Evolutionary conservation across 2,888 invertebrate genomes (phyloP).

Genomic region (Sericinus montela): DNA sequence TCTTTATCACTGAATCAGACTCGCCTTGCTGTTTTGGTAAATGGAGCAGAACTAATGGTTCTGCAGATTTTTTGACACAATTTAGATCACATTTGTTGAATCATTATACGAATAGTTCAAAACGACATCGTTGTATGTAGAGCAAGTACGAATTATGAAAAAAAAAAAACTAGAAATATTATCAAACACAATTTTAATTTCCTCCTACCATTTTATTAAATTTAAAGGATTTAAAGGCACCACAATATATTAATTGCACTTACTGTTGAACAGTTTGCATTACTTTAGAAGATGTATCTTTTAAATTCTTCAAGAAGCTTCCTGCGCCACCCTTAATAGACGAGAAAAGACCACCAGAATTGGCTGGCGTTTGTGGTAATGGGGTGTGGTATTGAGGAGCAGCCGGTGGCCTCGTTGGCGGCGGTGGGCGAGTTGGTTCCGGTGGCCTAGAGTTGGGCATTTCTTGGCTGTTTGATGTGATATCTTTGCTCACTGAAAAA

Average conservation of each 20-base stretch:
- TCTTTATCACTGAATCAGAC: no score
- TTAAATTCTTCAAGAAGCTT: constrained; percentile 94
- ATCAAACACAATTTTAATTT: no score
- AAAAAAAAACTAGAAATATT: no score
- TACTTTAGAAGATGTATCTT: constrained; percentile 97
- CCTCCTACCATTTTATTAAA: no score
- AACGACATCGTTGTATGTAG: no score
- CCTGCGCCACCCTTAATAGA: constrained; percentile 96
- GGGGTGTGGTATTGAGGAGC: constrained; percentile 52
- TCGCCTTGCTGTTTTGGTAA: no score
- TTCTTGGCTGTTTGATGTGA: constrained; percentile 44
- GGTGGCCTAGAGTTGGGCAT: constrained; percentile 51
- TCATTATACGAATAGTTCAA: no score
- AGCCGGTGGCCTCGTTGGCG: constrained; percentile 45
- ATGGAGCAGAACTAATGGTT: no score
- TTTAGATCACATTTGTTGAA: no score
- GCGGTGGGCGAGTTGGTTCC: constrained; percentile 57
- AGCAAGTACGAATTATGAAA: no score
- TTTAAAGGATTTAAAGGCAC: not conserved
- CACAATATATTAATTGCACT: constrained; percentile 43
- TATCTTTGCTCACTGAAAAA: constrained; percentile 53
- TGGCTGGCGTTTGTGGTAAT: constrained; percentile 41
- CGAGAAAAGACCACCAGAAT: constrained; percentile 85
- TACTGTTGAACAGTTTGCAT: constrained; percentile 97
- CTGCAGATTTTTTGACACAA: no score